Evolutionary conservation across 2,888 invertebrate genomes (phyloP).

Genomic region (Poecilus cupreus): DNA sequence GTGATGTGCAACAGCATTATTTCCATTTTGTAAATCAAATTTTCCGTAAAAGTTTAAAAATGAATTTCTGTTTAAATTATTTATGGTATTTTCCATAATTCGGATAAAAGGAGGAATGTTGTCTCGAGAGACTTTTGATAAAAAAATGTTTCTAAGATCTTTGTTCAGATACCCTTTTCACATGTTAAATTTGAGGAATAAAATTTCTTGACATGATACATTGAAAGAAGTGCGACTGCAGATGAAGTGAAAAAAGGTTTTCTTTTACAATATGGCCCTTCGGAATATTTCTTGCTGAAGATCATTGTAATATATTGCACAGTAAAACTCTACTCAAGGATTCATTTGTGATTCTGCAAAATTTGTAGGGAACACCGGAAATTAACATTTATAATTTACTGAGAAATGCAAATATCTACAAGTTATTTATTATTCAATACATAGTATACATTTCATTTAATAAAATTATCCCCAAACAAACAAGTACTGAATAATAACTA

Average conservation of each 20-base stretch:
- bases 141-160: not conserved
- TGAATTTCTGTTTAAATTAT: not conserved
- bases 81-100: not conserved
- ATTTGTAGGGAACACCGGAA: too few relatives aligned
- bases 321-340: not conserved
- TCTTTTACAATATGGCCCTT: not conserved
- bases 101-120: not conserved
- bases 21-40: too few relatives aligned
- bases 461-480: too few relatives aligned
- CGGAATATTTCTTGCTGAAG: not conserved
- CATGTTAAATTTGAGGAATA: constrained; percentile 28
- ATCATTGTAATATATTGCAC: not conserved
- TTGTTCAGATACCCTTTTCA: constrained; percentile 15
- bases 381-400: too few relatives aligned
- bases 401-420: too few relatives aligned
- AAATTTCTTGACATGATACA: constrained; percentile 13
- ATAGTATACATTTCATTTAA: too few relatives aligned
- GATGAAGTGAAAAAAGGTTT: constrained; percentile 34
- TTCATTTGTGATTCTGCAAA: too few relatives aligned
- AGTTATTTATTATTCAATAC: too few relatives aligned
- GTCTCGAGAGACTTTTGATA: not conserved
- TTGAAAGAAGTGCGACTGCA: constrained; percentile 9
- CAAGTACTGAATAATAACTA: too few relatives aligned
- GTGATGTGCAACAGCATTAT: too few relatives aligned
- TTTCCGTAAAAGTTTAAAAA: too few relatives aligned